These are phyloP conservation scores for Cheilosia grossa DNA, from an alignment of 2,888 invertebrate genomes.

Conservation along the genomic window DNA sequence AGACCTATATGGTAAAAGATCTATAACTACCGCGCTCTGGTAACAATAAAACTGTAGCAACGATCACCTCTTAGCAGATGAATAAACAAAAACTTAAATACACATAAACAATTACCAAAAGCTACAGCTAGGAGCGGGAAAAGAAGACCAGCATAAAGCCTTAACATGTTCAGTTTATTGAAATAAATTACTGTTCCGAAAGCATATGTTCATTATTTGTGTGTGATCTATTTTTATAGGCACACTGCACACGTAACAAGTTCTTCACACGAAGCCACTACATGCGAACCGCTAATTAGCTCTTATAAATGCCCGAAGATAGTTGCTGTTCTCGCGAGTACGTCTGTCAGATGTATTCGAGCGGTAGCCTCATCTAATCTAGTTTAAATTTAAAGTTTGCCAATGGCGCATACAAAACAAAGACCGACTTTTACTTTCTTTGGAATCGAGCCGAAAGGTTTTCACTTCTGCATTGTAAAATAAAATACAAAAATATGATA, in stretches of 20 bases:
- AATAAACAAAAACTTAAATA: neutral
- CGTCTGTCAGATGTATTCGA: slow-evolving; percentile 1
- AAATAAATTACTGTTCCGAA: neutral
- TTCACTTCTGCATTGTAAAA: slow-evolving; percentile 51
- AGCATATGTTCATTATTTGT: neutral
- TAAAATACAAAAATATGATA: slow-evolving; percentile 27
- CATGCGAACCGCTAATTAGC: slow-evolving; percentile 27
- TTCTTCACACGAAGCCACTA: neutral
- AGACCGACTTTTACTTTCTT: slow-evolving; percentile 54
- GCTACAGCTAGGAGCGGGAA: neutral
- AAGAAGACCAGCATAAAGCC: neutral
- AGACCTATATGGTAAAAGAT: no score
- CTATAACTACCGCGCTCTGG: no score
- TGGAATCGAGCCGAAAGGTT: slow-evolving; percentile 39
- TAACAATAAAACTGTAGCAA: no score
- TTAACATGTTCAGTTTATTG: neutral
- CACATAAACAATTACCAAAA: neutral
- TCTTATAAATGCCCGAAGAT: slow-evolving; percentile 9
- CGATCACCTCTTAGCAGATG: no score
- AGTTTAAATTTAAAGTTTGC: slow-evolving; percentile 29
- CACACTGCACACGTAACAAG: neutral
- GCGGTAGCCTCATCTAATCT: slow-evolving; percentile 20
- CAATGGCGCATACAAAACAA: slow-evolving; percentile 31
- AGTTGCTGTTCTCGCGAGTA: slow-evolving; percentile 3
- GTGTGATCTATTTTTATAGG: neutral